These are phyloP conservation scores for Hymenochirus boettgeri DNA, from an alignment of 2,113 vertebrate genomes.

Conservation along the genomic window DNA sequence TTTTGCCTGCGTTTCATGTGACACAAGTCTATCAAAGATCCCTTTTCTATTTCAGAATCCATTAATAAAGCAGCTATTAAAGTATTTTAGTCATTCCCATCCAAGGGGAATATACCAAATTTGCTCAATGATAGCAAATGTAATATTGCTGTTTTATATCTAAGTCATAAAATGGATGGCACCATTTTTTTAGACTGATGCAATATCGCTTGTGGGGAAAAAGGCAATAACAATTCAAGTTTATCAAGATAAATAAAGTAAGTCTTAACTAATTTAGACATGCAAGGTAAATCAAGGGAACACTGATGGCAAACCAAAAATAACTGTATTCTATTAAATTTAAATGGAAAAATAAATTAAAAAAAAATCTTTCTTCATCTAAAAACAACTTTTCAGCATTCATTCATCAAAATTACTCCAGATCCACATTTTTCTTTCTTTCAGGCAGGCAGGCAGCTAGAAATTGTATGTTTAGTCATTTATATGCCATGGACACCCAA, in stretches of 20 bases:
- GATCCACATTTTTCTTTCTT: neutral
- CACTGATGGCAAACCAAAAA: slow-evolving; percentile 22
- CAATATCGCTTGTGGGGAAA: slow-evolving; percentile 12
- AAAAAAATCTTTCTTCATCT: slow-evolving; percentile 20
- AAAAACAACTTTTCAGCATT: slow-evolving; percentile 1
- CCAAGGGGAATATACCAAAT: too few relatives aligned
- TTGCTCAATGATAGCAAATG: too few relatives aligned
- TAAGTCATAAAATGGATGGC: slow-evolving; percentile 23
- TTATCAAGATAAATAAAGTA: slow-evolving; percentile 27
- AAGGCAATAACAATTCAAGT: slow-evolving; percentile 7
- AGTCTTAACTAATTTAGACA: slow-evolving; percentile 23
- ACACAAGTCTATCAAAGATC: too few relatives aligned
- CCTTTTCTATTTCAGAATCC: too few relatives aligned
- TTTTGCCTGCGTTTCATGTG: too few relatives aligned
- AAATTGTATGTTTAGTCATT: neutral
- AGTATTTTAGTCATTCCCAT: too few relatives aligned
- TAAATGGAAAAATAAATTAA: slow-evolving; percentile 35
- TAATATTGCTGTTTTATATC: slow-evolving; percentile 1
- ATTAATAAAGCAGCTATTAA: too few relatives aligned
- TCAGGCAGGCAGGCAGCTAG: neutral
- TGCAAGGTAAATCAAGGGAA: slow-evolving; percentile 26
- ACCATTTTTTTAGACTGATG: slow-evolving; percentile 11
- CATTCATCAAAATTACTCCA: slow-evolving; percentile 25
- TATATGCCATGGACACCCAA: neutral
- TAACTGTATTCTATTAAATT: slow-evolving; percentile 24